Base-by-base conservation (phyloP, 2,888 invertebrate genomes). In the Harpalus rufipes region DNA sequence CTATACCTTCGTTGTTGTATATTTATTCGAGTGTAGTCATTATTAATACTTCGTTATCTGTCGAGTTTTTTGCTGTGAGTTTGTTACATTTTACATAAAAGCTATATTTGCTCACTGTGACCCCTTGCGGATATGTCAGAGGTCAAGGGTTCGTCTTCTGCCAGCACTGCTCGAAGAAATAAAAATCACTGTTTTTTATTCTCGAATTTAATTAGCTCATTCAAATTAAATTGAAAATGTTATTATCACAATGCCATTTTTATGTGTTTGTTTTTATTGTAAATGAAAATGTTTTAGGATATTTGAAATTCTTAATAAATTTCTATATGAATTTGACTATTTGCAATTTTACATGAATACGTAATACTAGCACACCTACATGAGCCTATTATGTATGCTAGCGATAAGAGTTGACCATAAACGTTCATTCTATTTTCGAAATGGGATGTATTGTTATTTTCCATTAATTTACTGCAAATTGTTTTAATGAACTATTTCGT, bases 51-150 rank as follows among this genome's bases (percentile, higher is more conserved):
- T 41, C 41, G 41, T 74, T 41, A 74, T 74, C 72, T 8, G 8
- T 41, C 2, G 14, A 51, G 6, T 68, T 74, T 74, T 74, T 74
- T 74, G 72, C 44, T 44, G 14, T 44, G 21, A 18, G 39, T 32
- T 25, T 68, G n/a, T 68, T 8, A 51, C 44, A 59, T 59, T 74
- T 74, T 44, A 74, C 41, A 68, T 68, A 39, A 74, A 74, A 74
- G 72, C 21, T 74, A 74, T 74, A 74, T 74, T 74, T 74, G 72
- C 72, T 74, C 78, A 21, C 58, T 14, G 58, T 78, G 78, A 78
- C 78, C 78, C 58, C 51, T 12, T 58, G 58, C 18, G 12, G 76
- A 51, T 14, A 32, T n/a, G 58, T 56, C 58, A 78, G 8, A 25
- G 25, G 78, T 58, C 78, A 78, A 78, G 59, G 59, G 78, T 58